phyloP scores from a whole-genome alignment of 2,113 vertebrate genomes.

The Proterorhinus semilunaris region DNA sequence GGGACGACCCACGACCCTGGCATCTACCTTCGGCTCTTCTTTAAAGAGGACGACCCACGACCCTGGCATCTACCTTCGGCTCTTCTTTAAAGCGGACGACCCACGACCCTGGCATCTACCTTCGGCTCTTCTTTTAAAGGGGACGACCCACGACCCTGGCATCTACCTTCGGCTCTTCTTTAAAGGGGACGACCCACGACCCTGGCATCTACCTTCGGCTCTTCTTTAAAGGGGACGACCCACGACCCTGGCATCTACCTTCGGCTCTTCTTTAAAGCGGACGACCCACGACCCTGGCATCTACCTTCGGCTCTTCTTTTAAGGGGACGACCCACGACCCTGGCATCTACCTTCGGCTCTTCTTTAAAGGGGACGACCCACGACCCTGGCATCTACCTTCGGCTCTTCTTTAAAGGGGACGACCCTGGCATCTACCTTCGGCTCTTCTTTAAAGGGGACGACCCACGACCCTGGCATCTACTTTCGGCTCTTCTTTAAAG shows the following conservation, averaged over 20 bases:
- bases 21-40: too few relatives aligned
- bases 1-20: slow-evolving; percentile 33
- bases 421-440: too few relatives aligned
- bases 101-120: slow-evolving; percentile 28
- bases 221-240: slow-evolving; percentile 16
- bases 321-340: slow-evolving; percentile 33
- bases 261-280: not conserved
- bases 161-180: too few relatives aligned
- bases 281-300: slow-evolving; percentile 36
- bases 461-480: slow-evolving; percentile 35
- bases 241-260: slow-evolving; percentile 30
- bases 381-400: too few relatives aligned
- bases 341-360: too few relatives aligned
- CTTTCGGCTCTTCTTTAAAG: not conserved
- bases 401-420: not conserved
- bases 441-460: slow-evolving; percentile 10
- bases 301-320: too few relatives aligned
- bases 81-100: slow-evolving; percentile 20
- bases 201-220: too few relatives aligned
- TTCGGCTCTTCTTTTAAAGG: not conserved
- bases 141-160: slow-evolving; percentile 34
- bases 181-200: slow-evolving; percentile 30
- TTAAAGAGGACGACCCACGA: slow-evolving; percentile 28
- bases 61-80: too few relatives aligned
- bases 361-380: slow-evolving; percentile 19